phyloP scores from a whole-genome alignment of 2,888 invertebrate genomes.

The Tetheella fluctuosa region DNA sequence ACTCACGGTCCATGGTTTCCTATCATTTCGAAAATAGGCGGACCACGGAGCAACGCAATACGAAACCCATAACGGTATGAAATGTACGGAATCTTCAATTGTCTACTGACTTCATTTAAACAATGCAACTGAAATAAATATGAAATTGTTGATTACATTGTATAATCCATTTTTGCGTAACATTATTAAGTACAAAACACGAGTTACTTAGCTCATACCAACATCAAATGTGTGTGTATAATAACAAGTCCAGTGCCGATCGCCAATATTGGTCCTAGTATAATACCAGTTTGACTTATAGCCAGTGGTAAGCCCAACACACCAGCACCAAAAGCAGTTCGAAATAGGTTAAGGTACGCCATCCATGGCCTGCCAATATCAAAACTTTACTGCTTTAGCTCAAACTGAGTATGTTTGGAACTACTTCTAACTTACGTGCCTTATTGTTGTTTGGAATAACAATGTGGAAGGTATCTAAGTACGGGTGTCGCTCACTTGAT shows the following conservation, averaged over 20 bases:
- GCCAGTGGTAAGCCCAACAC: conserved; percentile 62
- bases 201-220: conserved; percentile 42
- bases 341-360: conserved; percentile 64
- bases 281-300: conserved; percentile 58
- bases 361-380: conserved; percentile 52
- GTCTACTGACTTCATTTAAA: conserved; percentile 57
- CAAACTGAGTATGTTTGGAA: no score
- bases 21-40: conserved; percentile 39
- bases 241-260: conserved; percentile 48
- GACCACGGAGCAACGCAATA: conserved; percentile 60
- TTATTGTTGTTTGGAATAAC: no score
- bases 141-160: neutral
- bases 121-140: conserved; percentile 51
- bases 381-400: no score
- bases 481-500: conserved; percentile 45
- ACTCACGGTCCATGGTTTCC: conserved; percentile 60
- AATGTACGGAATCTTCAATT: conserved; percentile 54
- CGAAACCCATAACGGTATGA: conserved; percentile 68
- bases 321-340: conserved; percentile 57
- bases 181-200: neutral
- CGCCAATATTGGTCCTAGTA: conserved; percentile 53
- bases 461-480: no score
- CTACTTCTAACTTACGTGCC: neutral
- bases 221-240: conserved; percentile 51
- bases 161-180: neutral